These are phyloP conservation scores for Stomatorhinus walkeri DNA, from an alignment of 2,797 vertebrate genomes.

Conservation along the genomic window DNA sequence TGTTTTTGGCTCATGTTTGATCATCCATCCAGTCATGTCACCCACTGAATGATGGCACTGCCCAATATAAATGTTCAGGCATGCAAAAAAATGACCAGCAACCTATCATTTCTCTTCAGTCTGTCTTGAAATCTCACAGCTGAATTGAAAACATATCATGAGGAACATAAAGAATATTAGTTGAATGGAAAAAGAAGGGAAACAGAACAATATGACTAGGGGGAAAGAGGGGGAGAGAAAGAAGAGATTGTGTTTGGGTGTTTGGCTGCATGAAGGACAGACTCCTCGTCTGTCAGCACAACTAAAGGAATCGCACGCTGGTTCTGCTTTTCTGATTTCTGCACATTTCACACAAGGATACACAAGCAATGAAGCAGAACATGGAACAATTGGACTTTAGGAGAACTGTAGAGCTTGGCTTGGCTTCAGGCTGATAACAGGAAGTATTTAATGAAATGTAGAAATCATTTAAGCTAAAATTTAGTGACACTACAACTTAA, in stretches of 20 bases:
- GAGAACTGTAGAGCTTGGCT: conserved; percentile 48
- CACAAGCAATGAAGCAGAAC: neutral
- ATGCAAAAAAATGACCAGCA: neutral
- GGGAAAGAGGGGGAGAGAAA: neutral
- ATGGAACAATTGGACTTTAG: conserved; percentile 49
- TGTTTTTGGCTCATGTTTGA: neutral
- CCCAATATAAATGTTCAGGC: neutral
- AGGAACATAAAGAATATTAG: neutral
- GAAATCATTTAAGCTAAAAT: conserved; percentile 52
- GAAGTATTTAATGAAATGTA: conserved; percentile 48
- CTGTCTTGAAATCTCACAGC: neutral
- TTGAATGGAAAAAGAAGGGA: neutral
- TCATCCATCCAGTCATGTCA: neutral
- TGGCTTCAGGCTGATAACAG: conserved; percentile 55
- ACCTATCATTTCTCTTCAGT: neutral
- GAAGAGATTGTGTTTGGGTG: neutral
- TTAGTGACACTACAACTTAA: neutral
- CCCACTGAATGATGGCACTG: neutral
- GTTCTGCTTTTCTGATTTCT: neutral
- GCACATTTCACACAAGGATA: neutral
- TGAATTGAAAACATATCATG: neutral
- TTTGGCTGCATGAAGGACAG: neutral
- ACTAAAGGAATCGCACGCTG: neutral
- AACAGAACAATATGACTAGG: neutral
- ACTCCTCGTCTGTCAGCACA: neutral